A percentile compares a stretch with the other conserved stretches of the same genome.
Conservation (phyloP, 2,113 vertebrate species). For the Myrmecobius fasciatus region DNA sequence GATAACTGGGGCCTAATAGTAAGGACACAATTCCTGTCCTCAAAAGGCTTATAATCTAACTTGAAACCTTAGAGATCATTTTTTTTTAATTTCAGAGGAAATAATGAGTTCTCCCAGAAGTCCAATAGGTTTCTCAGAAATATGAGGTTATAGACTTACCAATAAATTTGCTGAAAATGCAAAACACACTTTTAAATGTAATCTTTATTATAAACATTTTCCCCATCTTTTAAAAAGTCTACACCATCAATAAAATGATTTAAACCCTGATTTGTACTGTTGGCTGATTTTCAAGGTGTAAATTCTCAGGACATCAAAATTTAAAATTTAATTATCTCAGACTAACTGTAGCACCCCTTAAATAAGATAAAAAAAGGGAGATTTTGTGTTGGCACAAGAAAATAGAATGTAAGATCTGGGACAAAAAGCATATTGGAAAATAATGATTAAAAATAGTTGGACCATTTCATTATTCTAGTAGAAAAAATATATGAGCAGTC, state of each 20-base stretch:
- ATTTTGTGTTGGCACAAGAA: neutral
- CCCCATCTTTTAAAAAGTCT: neutral
- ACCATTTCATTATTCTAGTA: neutral
- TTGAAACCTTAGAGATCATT: neutral
- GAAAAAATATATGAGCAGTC: neutral
- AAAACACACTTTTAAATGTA: neutral
- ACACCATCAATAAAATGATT: neutral
- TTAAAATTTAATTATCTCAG: neutral
- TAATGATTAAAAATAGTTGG: neutral
- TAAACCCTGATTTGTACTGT: neutral
- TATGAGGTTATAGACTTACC: neutral
- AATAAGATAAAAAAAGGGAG: neutral
- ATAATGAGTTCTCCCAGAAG: neutral
- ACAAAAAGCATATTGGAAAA: neutral
- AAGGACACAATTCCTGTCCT: neutral
- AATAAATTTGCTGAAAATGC: neutral
- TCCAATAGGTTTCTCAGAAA: neutral
- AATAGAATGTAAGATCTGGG: neutral
- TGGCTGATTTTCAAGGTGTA: neutral
- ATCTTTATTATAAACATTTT: neutral
- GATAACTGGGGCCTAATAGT: neutral
- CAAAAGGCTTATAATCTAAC: neutral
- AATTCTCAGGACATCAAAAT: neutral
- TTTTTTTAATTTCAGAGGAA: neutral
- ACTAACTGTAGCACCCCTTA: neutral